Percentiles rank a stretch among this genome's conserved stretches.
phyloP scores from a whole-genome alignment of 2,888 invertebrate species.

The Sarcophaga variegata region DNA sequence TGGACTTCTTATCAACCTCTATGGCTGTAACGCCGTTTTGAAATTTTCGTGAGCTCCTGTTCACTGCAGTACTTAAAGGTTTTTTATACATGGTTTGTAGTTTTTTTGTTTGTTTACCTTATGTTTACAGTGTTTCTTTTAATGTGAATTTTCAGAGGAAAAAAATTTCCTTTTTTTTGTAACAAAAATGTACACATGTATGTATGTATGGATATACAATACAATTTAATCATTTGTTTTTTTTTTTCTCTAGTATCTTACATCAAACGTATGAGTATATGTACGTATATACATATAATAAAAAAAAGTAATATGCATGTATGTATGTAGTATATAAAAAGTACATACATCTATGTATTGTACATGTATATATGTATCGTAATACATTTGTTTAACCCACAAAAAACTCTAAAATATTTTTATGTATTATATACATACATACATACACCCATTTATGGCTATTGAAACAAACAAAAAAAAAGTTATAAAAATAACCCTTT shows the following conservation, averaged over 20 bases:
- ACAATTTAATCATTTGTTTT: not conserved
- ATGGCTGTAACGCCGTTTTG: not conserved
- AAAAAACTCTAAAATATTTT: conserved; percentile 38
- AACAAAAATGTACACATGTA: not conserved
- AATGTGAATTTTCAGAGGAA: not conserved
- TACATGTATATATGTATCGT: conserved; percentile 11
- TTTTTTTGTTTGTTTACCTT: not conserved
- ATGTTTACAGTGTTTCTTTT: not conserved
- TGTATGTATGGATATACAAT: not conserved
- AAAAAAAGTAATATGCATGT: not conserved
- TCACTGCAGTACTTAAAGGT: conserved; percentile 26
- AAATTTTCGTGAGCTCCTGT: not conserved
- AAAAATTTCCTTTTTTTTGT: not conserved
- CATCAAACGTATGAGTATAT: not conserved
- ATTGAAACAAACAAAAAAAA: conserved; percentile 37
- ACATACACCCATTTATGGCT: conserved; percentile 22
- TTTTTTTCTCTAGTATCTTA: not conserved
- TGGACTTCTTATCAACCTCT: not conserved
- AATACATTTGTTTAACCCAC: conserved; percentile 34
- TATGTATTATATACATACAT: not conserved
- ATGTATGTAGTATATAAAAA: conserved; percentile 5
- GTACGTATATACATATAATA: not conserved
- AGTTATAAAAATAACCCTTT: conserved; percentile 40
- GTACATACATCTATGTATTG: not conserved
- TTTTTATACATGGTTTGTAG: not conserved